These are phyloP conservation scores for Listronotus bonariensis DNA, from an alignment of 1,140 invertebrate species.

Conservation along the genomic window DNA sequence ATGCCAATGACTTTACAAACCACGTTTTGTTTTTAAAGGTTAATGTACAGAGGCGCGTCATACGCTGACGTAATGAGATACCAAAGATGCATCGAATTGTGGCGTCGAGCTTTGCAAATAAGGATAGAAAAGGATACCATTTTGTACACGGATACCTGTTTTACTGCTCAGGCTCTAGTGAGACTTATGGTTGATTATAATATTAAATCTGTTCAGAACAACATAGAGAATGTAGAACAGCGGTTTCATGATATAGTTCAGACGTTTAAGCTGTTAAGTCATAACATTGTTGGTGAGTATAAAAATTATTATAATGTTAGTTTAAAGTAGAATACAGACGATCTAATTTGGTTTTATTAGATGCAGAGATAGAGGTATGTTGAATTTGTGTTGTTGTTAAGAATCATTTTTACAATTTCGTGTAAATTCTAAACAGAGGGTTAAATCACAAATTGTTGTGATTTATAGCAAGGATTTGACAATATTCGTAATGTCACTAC, in stretches of 20 bases:
- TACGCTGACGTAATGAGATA: constrained; percentile 85
- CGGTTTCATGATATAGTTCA: constrained; percentile 73
- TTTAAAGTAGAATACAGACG: no score
- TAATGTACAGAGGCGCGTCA: constrained; percentile 73
- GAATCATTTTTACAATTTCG: no score
- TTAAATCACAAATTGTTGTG: no score
- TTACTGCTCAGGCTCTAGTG: constrained; percentile 79
- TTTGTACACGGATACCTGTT: constrained; percentile 74
- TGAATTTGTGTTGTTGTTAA: no score
- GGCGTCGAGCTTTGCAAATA: constrained; percentile 78
- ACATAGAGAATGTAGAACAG: constrained; percentile 61
- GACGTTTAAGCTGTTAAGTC: constrained; percentile 70
- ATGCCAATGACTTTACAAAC: no score
- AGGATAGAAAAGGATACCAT: constrained; percentile 74
- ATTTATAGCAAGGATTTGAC: no score
- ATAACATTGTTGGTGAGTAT: constrained; percentile 57
- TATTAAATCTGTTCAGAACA: constrained; percentile 63
- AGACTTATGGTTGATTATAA: constrained; percentile 79
- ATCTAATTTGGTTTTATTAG: no score
- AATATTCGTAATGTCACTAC: no score
- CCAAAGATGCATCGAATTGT: constrained; percentile 84
- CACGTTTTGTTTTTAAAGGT: constrained; percentile 29
- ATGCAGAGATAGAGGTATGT: no score
- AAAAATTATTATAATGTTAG: no score
- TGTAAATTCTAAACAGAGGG: no score